Conservation (phyloP, 2,113 vertebrate genomes). For the Poicephalus gulielmi region DNA sequence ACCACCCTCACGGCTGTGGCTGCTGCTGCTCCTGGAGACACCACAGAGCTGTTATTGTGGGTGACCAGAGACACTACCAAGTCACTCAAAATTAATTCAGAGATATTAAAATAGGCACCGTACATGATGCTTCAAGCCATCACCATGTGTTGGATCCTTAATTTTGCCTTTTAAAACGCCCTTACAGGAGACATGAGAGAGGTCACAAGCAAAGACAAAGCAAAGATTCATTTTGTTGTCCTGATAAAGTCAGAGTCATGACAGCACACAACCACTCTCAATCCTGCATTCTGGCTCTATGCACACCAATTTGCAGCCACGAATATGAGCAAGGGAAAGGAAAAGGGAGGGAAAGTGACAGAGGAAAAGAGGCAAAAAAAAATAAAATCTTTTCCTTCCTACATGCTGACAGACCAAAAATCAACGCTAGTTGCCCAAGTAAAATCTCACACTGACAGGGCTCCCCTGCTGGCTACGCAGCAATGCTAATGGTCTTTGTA, state of each 20-base stretch:
- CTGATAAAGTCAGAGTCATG: not conserved
- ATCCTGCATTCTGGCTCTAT: not conserved
- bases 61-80: not conserved
- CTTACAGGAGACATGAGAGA: not conserved
- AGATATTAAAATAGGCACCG: not conserved
- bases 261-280: not conserved
- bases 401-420: conserved; percentile 63
- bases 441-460: conserved; percentile 72
- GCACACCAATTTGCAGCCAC: not conserved
- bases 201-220: not conserved
- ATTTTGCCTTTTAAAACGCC: not conserved
- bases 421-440: conserved; percentile 75
- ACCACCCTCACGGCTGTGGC: not conserved
- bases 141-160: not conserved
- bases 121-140: not conserved
- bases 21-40: not conserved
- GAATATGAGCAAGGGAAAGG: not conserved
- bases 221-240: not conserved
- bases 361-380: not conserved
- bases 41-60: not conserved
- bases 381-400: conserved; percentile 17
- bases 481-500: conserved; percentile 72
- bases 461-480: conserved; percentile 58
- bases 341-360: not conserved
- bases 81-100: not conserved